A percentile compares a stretch with the other conserved stretches of the same genome.
phyloP scores from a whole-genome alignment of 2,797 vertebrate species.

The Pseudochirops cupreus region DNA sequence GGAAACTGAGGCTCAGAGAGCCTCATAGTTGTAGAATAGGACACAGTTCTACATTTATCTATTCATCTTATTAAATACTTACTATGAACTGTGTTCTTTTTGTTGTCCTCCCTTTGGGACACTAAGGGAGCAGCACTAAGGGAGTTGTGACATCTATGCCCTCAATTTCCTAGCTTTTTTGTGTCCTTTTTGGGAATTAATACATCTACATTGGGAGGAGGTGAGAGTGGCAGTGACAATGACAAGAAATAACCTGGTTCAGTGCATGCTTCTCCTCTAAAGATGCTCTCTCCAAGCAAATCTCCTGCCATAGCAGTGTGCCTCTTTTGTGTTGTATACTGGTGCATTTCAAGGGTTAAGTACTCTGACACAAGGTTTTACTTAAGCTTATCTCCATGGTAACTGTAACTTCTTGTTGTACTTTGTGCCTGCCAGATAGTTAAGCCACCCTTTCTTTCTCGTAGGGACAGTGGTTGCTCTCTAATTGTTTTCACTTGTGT shows the following conservation, averaged over 20 bases:
- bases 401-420: background rate
- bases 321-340: background rate
- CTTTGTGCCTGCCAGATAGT: background rate
- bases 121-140: background rate
- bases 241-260: background rate
- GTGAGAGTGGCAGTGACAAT: background rate
- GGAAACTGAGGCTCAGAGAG: background rate
- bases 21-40: background rate
- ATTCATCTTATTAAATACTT: background rate
- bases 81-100: background rate
- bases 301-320: background rate
- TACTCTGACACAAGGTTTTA: background rate
- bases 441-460: background rate
- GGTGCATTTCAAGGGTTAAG: background rate
- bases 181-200: background rate
- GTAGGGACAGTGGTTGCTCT: background rate
- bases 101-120: background rate
- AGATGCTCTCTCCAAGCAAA: background rate
- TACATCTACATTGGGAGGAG: background rate
- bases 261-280: background rate
- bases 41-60: background rate
- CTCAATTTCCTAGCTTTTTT: background rate
- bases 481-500: background rate
- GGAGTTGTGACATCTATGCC: background rate
- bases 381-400: background rate